Conservation (phyloP, 2,797 vertebrate species). For the Poecilia picta region DNA sequence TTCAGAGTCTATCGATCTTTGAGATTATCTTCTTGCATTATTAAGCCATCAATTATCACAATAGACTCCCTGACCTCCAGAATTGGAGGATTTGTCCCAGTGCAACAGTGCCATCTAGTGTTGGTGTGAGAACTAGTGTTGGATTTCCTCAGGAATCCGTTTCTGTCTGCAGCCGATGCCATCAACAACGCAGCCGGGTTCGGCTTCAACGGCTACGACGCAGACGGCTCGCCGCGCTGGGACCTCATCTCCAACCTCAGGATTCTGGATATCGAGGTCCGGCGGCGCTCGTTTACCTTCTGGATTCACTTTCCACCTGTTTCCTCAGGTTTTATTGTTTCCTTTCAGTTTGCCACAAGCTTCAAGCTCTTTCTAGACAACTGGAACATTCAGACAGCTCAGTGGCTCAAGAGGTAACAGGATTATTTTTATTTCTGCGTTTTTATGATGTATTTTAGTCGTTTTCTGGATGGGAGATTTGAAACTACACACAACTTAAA, state of each 20-base stretch:
- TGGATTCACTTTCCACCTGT: neutral
- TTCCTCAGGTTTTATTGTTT: conserved; percentile 17
- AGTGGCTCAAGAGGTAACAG: conserved; percentile 94
- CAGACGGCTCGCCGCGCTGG: conserved; percentile 90
- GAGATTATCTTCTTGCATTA: too few species aligned
- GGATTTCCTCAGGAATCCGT: conserved; percentile 24
- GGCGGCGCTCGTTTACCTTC: neutral
- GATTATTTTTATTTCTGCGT: neutral
- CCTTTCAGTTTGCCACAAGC: conserved; percentile 93
- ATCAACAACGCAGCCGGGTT: conserved; percentile 99
- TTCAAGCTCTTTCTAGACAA: conserved; percentile 99
- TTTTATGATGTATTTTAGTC: neutral
- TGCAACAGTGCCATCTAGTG: conserved; percentile 74
- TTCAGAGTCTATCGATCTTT: too few species aligned
- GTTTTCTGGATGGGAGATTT: neutral
- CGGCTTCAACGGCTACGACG: conserved; percentile 94
- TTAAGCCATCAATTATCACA: neutral
- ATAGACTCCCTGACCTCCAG: neutral
- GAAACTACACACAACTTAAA: neutral
- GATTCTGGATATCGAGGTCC: conserved; percentile 95
- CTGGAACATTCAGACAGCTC: conserved; percentile 98
- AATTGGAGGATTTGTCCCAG: conserved; percentile 9
- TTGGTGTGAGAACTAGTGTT: conserved; percentile 5
- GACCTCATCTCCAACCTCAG: conserved; percentile 95
- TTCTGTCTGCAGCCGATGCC: conserved; percentile 86